Evolutionary conservation across 2,113 vertebrate species (phyloP), one percentile per base, ranked within the genome.

Genomic region (Xiphias gladius): DNA sequence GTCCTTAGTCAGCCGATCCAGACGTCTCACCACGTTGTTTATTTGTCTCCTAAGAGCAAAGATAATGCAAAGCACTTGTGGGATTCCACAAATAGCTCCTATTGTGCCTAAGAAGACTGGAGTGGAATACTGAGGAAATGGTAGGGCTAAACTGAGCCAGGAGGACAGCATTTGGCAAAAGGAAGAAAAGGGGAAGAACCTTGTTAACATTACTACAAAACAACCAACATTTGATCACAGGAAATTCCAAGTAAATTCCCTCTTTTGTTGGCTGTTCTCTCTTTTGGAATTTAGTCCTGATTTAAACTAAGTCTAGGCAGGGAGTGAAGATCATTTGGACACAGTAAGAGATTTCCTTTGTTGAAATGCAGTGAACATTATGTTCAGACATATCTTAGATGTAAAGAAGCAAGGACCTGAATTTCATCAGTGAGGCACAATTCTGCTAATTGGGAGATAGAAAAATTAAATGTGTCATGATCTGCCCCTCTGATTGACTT

Each of bases 181-280:
- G 66, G 70, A 17, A 79, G n/a, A n/a, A 14, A 20, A 64, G 61
- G 87, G 58, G 54, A 89, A 79, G 58, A 75, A 77, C 65, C 41
- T 61, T 61, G 63, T 86, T 81, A 63, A 70, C 76, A 89, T 70
- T 86, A 83, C 74, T 81, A 77, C 63, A 74, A 72, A 63, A 87
- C 52, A 59, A 85, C 52, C 63, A 86, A 65, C 75, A 85, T 89
- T 71, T 89, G 69, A 89, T 88, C 72, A 80, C 85, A 93, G 80
- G 81, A 93, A 94, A 92, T 90, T 85, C 88, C 87, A 85, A 82
- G 78, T 65, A 74, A 89, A 86, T 81, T 86, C 75, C 74, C 72
- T 68, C 57, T 78, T 19, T 50, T 76, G 59, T 62, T 77, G 48
- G 63, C 64, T 62, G 32, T 46, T 71, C 67, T 75, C 63, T 85